These are phyloP conservation scores for Eidolon helvum DNA, from an alignment of 2,113 vertebrate species.

Conservation along the genomic window DNA sequence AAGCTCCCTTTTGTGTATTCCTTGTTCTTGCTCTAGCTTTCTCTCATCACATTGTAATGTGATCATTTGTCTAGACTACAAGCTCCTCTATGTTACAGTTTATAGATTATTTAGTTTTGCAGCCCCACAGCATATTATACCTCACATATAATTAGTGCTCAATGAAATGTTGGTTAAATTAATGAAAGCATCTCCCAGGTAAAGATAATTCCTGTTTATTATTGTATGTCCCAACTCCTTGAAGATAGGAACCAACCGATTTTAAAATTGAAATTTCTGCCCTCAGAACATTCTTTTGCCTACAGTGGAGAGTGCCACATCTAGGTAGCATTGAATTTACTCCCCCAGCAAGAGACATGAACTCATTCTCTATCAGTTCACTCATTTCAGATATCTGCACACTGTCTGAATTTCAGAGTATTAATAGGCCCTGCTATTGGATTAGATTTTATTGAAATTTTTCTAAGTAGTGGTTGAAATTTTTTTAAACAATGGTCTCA, in stretches of 20 bases:
- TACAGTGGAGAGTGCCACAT: background rate
- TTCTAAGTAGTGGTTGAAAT: background rate
- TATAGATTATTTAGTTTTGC: background rate
- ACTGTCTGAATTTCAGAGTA: background rate
- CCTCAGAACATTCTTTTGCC: background rate
- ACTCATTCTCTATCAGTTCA: background rate
- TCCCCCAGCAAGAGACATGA: background rate
- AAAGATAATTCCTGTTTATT: background rate
- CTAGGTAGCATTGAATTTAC: background rate
- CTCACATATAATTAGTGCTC: background rate
- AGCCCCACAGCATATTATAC: background rate
- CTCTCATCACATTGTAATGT: background rate
- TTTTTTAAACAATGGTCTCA: background rate
- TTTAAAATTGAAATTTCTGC: conserved; percentile 19
- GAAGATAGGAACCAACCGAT: background rate
- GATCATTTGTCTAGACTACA: background rate
- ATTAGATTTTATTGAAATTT: background rate
- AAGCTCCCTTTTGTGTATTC: background rate
- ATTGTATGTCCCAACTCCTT: background rate
- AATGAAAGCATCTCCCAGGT: background rate
- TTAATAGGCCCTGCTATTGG: background rate
- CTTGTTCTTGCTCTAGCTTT: background rate
- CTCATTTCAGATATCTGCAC: background rate
- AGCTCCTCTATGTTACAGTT: background rate
- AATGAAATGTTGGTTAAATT: background rate